phyloP scores from a whole-genome alignment of 2,888 invertebrate species.

The Plebejus anna region DNA sequence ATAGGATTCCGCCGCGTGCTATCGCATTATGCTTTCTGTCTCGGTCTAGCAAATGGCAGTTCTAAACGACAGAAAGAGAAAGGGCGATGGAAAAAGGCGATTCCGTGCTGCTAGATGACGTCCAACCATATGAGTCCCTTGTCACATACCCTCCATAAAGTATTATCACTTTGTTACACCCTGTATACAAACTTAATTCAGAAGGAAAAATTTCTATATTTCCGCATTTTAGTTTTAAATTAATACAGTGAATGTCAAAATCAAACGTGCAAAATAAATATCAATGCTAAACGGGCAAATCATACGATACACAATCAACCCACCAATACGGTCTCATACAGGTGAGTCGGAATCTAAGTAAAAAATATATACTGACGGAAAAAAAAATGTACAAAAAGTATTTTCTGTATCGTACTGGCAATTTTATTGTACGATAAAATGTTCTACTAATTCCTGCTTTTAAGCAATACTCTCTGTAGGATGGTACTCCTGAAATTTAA shows the following conservation, averaged over 20 bases:
- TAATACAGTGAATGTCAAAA: slow-evolving; percentile 25
- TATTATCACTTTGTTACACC: no score
- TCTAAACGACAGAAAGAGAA: no score
- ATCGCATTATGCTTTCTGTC: no score
- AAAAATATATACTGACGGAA: background rate
- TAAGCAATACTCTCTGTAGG: background rate
- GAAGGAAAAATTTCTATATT: background rate
- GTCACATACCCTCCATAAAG: no score
- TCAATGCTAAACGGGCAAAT: background rate
- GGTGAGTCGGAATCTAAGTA: background rate
- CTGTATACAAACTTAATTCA: background rate
- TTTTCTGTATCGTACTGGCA: background rate
- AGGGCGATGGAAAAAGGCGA: no score
- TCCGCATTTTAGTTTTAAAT: background rate
- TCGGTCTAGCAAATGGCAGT: no score
- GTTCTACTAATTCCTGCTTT: background rate
- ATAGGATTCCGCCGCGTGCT: no score
- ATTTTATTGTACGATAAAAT: background rate
- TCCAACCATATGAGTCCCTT: no score
- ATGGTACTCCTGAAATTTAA: background rate
- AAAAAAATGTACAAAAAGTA: slow-evolving; percentile 1
- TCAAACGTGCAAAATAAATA: slow-evolving; percentile 25
- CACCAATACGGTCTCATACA: background rate
- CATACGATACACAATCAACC: background rate
- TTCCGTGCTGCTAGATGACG: no score